phyloP scores from a whole-genome alignment of 2,113 vertebrate species.

The Anseranas semipalmata region DNA sequence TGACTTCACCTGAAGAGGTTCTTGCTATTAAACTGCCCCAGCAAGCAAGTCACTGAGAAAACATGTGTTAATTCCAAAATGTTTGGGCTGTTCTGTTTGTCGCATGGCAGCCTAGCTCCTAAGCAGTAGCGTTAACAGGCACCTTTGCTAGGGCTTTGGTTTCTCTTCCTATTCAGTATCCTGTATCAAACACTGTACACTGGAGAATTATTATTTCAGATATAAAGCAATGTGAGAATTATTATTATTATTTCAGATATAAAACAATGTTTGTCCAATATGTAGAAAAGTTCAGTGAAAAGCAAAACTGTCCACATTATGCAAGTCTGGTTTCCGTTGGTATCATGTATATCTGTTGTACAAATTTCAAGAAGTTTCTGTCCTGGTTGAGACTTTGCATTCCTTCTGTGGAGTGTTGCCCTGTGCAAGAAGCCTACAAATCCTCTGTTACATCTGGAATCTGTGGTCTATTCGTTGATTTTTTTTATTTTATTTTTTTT shows the following conservation, averaged over 20 bases:
- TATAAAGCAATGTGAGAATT: too few species aligned
- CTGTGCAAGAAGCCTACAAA: rapidly evolving
- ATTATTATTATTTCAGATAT: neutral
- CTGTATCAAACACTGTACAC: neutral
- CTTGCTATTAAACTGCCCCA: neutral
- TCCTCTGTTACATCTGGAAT: neutral
- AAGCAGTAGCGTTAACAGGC: neutral
- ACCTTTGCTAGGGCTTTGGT: neutral
- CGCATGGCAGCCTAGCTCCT: neutral
- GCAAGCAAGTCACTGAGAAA: neutral
- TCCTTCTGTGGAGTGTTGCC: neutral
- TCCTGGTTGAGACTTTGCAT: neutral
- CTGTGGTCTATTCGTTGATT: rapidly evolving
- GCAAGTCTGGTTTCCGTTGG: neutral
- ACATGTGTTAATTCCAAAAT: neutral
- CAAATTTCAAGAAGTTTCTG: neutral
- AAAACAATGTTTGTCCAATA: neutral
- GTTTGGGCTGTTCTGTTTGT: neutral
- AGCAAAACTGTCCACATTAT: neutral
- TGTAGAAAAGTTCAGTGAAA: neutral
- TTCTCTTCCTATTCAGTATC: rapidly evolving
- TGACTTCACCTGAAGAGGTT: neutral
- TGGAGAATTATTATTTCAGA: neutral
- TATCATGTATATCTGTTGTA: rapidly evolving
- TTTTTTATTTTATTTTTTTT: neutral